Base-by-base conservation (phyloP, 2,888 invertebrate genomes). In the Noctua pronuba region DNA sequence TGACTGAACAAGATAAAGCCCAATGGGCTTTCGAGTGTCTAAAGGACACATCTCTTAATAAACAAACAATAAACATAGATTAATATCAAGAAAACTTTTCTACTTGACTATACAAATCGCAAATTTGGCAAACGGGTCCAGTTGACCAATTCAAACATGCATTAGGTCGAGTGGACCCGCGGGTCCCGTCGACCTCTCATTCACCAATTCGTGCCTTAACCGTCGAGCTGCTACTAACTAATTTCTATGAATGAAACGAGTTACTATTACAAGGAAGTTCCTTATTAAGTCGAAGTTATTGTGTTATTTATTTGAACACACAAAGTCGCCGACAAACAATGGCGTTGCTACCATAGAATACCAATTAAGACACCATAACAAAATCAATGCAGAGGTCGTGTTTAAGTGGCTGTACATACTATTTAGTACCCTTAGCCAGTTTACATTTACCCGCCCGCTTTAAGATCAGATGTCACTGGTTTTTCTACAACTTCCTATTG, bases 321-420 rank as follows among this genome's bases (percentile, higher is more conserved):
- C 77, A 87, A 84, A 80, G 79, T 44, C 3, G 62, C 88, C 85
- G 87, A 75, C 79, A 69, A 66, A 88, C 86, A 88, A 88, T 86
- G 31, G 55, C 1, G 0, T 38, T 31, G 41, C n/a, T 16, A 0
- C 44, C 41, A 58, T 46, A 67, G 88, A 86, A 88, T 88, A 82
- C 71, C 58, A 86, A 88, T 85, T 49, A 24, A n/a, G 6, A 31
- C 46, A 76, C 44, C 24, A 28, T 11, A 46, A 62, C 7, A 28
- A 41, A 78, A 79, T 58, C n/a, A 65, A 75, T 46, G 13, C 3
- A 64, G 7, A 46, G 69, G 10, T 31, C 86, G 46, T 18, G 10
- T 38, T 67, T 44, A 6, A 77, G 1, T 75, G 62, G 60, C 0
- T 21, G 18, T 0, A 0, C 0, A 2, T 38, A 58, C 5, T 11